These are phyloP conservation scores for Agelastica alni DNA, from an alignment of 2,888 invertebrate genomes.

Conservation along the genomic window DNA sequence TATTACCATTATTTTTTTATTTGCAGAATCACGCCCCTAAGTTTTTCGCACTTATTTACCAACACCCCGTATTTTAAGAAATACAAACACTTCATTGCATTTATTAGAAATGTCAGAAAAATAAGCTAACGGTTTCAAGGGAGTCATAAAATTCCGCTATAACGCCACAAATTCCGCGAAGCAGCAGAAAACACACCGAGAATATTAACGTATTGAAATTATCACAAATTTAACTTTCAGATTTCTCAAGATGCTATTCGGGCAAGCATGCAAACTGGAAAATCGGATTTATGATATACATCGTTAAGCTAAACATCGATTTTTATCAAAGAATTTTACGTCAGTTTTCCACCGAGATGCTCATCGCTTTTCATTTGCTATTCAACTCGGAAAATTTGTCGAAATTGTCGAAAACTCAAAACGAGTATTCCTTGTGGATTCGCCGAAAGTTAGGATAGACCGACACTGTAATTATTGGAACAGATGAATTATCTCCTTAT, in stretches of 20 bases:
- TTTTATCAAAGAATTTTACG: conserved; percentile 10
- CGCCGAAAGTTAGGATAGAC: conserved; percentile 9
- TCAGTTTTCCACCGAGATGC: background rate
- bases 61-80: too few relatives aligned
- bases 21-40: too few relatives aligned
- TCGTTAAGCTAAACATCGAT: conserved; percentile 8
- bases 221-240: conserved; percentile 14
- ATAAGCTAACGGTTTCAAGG: too few relatives aligned
- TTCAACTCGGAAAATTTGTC: conserved; percentile 9
- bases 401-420: conserved; percentile 14
- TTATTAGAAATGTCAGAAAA: too few relatives aligned
- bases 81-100: too few relatives aligned
- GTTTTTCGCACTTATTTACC: too few relatives aligned
- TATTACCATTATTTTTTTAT: too few relatives aligned
- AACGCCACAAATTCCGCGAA: too few relatives aligned
- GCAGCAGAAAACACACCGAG: too few relatives aligned
- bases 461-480: conserved; percentile 18
- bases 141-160: too few relatives aligned
- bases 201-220: conserved; percentile 10
- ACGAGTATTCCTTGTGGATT: conserved; percentile 17
- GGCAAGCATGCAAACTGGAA: conserved; percentile 12
- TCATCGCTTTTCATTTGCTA: conserved; percentile 15
- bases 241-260: conserved; percentile 14
- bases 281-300: conserved; percentile 17
- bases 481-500: conserved; percentile 19